Base-by-base conservation (phyloP, 2,888 invertebrate genomes). In the Neocrepidodera transversa region DNA sequence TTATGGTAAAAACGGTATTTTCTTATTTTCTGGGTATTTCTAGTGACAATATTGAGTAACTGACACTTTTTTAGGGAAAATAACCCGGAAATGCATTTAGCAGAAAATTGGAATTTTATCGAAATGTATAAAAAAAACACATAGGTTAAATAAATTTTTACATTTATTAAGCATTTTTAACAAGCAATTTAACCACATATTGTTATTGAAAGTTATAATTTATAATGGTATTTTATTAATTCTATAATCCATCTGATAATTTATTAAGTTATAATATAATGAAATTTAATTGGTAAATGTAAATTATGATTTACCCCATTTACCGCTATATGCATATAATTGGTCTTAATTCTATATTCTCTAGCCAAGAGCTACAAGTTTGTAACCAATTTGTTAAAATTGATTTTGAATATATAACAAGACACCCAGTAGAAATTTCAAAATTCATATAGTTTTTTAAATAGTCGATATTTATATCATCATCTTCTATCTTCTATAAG, bases 161-260 rank as follows among this genome's bases (percentile, higher is more conserved):
- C 73, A 74, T 74, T 74, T 75, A 74, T 75, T 74, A 75, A 75
- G 74, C 75, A 74, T 69, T 73, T 73, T 72, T 73, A 74, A 75
- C 74, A 75, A 75, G 75, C 75, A 71, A 68, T 73, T 72, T 71
- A 69, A 64, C 70, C 68, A 72, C 67, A 71, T 72, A 68, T 64
- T 70, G 66, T 70, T 68, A 69, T 69, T 70, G 66, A 72, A 70
- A 68, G 70, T 71, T 74, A 73, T 68, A 65, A 66, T 67, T 64
- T 65, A 60, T 62, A 63, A 49, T 60, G 55, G 60, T 59, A 63
- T 57, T 63, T 52, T 59, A 62, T 63, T 62, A 63, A 55, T 58
- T 58, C 60, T 63, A 66, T 58, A 66, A 65, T 59, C 38, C 52
- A 53, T 58, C 54, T 61, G 58, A 50, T 61, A 64, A 64, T 52